A percentile compares a stretch with the other conserved stretches of the same genome.
Conservation (phyloP, 2,797 vertebrate genomes). For the Sardinella longiceps region DNA sequence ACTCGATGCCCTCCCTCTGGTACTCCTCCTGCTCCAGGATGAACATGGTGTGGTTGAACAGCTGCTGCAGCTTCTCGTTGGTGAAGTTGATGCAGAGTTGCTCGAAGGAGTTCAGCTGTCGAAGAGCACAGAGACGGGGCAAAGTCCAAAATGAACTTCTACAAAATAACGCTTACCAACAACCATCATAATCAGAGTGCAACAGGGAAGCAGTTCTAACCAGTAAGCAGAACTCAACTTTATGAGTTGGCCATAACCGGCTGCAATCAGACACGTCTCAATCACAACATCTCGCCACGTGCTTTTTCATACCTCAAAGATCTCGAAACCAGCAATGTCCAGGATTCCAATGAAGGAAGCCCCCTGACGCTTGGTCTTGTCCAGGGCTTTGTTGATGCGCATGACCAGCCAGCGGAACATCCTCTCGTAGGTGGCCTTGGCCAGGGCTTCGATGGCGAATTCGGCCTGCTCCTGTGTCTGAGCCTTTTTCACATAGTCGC, state of each 20-base stretch:
- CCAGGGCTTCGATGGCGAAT: conserved; percentile 86
- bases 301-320: conserved; percentile 78
- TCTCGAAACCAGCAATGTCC: conserved; percentile 89
- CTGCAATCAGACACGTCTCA: background rate
- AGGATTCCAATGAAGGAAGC: conserved; percentile 88
- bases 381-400: conserved; percentile 89
- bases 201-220: background rate
- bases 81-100: conserved; percentile 96
- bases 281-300: background rate
- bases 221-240: no score
- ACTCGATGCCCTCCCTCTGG: conserved; percentile 91
- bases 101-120: conserved; percentile 84
- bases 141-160: background rate
- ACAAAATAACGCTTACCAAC: background rate
- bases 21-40: conserved; percentile 94
- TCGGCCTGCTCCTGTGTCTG: conserved; percentile 90
- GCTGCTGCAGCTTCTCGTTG: conserved; percentile 93
- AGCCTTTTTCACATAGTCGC: conserved; percentile 88
- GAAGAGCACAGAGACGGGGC: background rate
- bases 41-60: conserved; percentile 98
- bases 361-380: conserved; percentile 87
- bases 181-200: background rate
- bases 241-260: background rate
- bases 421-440: conserved; percentile 86
- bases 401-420: conserved; percentile 89